Percentiles rank a stretch among this genome's conserved stretches.
phyloP scores from a whole-genome alignment of 2,888 invertebrate genomes.

The Hydroisotoma schaefferi region DNA sequence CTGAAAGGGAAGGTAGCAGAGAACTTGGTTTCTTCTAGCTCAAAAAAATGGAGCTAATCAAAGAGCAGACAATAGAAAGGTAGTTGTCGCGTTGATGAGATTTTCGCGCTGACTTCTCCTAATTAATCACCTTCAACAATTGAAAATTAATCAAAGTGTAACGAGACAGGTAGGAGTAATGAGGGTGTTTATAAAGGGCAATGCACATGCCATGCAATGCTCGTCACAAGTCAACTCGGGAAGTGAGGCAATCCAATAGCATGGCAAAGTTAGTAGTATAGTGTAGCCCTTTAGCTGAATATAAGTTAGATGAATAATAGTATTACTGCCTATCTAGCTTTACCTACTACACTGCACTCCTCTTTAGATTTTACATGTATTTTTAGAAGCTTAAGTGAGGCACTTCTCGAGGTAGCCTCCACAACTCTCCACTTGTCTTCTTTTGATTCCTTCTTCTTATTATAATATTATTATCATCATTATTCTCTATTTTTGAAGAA shows the following conservation, averaged over 20 bases:
- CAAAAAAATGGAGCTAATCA: conserved; percentile 40
- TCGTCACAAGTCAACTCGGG: conserved; percentile 10
- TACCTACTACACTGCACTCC: no score
- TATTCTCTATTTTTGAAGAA: conserved; percentile 9
- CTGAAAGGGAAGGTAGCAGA: conserved; percentile 7
- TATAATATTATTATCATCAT: conserved; percentile 18
- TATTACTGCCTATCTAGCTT: no score
- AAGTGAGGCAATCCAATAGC: not conserved
- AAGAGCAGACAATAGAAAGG: conserved; percentile 41
- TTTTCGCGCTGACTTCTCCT: conserved; percentile 45
- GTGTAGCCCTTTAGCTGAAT: no score
- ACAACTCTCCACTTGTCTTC: conserved; percentile 10
- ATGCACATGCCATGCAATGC: conserved; percentile 35
- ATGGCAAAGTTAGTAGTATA: not conserved
- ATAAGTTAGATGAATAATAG: no score
- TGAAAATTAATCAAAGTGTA: conserved; percentile 48
- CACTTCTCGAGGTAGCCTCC: conserved; percentile 2
- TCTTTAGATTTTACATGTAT: not conserved
- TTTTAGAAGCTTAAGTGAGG: no score
- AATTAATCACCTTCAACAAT: conserved; percentile 48
- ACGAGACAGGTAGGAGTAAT: conserved; percentile 46
- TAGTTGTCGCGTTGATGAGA: conserved; percentile 44
- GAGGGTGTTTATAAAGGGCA: conserved; percentile 39
- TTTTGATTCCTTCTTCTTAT: conserved; percentile 8
- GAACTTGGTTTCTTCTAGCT: conserved; percentile 9